Evolutionary conservation across 2,113 vertebrate genomes (phyloP).

Genomic region (Peromyscus leucopus): DNA sequence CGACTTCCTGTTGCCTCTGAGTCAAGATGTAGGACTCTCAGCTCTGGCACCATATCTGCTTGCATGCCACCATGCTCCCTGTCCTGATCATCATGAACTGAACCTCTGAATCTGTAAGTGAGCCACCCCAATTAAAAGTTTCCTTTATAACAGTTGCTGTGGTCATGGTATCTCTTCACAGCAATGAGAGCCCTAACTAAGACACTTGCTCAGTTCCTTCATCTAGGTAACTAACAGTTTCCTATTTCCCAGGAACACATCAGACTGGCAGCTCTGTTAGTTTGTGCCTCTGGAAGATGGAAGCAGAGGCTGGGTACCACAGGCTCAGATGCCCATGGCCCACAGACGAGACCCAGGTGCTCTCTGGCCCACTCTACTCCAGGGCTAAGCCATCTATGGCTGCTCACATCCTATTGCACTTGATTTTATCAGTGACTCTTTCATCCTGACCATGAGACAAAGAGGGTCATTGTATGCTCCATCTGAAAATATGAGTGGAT

Average conservation of each 20-base stretch:
- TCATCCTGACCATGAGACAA: neutral
- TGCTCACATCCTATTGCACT: neutral
- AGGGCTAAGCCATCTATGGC: neutral
- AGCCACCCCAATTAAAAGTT: too few relatives aligned
- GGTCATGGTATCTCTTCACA: too few relatives aligned
- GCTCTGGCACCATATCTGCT: too few relatives aligned
- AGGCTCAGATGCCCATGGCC: neutral
- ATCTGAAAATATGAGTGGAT: neutral
- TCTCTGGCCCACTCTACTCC: neutral
- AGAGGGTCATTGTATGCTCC: neutral
- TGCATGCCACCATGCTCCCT: too few relatives aligned
- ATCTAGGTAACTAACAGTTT: too few relatives aligned
- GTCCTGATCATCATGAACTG: too few relatives aligned
- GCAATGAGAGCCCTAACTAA: too few relatives aligned
- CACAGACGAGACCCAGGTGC: neutral
- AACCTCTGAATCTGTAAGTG: too few relatives aligned
- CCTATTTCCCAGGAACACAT: neutral
- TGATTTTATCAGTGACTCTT: neutral
- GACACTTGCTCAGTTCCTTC: neutral
- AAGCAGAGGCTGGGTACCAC: neutral
- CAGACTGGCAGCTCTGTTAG: neutral
- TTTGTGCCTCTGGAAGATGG: neutral
- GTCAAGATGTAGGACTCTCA: too few relatives aligned
- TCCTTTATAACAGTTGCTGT: too few relatives aligned
- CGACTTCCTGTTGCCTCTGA: too few relatives aligned